Evolutionary conservation across 2,888 invertebrate species (phyloP).

Genomic region (Pemphredon lugubris): DNA sequence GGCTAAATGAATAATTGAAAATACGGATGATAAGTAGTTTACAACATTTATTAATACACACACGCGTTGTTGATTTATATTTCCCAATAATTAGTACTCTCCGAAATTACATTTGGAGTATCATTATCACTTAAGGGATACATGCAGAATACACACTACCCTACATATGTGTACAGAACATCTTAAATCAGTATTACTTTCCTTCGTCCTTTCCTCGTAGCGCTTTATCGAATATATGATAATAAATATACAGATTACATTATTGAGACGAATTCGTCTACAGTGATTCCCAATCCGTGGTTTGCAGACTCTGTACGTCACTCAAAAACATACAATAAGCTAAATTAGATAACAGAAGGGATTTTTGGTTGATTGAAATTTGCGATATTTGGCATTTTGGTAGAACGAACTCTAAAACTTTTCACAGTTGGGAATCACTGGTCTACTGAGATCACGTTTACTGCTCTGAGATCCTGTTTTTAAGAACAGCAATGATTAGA

Average conservation of each 20-base stretch:
- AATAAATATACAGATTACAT: slow-evolving; percentile 27
- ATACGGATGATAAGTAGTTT: too few species aligned
- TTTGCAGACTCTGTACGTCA: too few species aligned
- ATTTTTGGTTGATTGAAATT: not conserved
- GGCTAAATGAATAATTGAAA: too few species aligned
- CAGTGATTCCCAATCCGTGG: slow-evolving; percentile 28
- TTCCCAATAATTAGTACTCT: not conserved
- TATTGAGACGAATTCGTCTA: slow-evolving; percentile 12
- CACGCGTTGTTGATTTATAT: slow-evolving; percentile 22
- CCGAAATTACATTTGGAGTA: slow-evolving; percentile 19
- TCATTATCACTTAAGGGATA: slow-evolving; percentile 10
- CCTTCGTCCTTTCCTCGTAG: slow-evolving; percentile 13
- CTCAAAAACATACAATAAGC: too few species aligned
- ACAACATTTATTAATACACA: slow-evolving; percentile 49
- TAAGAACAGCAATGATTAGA: slow-evolving; percentile 30
- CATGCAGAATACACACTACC: slow-evolving; percentile 15
- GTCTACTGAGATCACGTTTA: slow-evolving; percentile 41
- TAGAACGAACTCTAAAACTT: not conserved
- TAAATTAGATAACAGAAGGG: too few species aligned
- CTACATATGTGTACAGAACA: slow-evolving; percentile 16
- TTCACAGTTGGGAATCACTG: slow-evolving; percentile 31
- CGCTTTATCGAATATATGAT: slow-evolving; percentile 28
- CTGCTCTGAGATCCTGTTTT: slow-evolving; percentile 28
- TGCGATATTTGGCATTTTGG: not conserved
- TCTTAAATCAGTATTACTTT: slow-evolving; percentile 25